A percentile compares a stretch with the other conserved stretches of the same genome.
Conservation (phyloP, 2,797 vertebrate species). For the Neostethus bicornis region DNA sequence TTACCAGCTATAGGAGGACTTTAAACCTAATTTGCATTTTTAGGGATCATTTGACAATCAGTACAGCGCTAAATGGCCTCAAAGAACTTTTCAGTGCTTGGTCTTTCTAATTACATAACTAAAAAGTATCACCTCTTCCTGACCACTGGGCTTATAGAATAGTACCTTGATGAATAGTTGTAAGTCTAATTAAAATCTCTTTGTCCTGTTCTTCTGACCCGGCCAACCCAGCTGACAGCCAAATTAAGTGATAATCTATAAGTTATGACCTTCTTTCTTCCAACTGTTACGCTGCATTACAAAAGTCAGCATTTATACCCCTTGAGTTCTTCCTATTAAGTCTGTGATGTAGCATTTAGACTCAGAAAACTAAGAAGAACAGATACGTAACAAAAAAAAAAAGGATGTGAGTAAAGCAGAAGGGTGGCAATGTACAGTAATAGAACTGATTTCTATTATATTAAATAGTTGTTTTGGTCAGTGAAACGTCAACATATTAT, state of each 20-base stretch:
- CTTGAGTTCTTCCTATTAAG: not conserved
- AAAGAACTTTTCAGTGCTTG: not conserved
- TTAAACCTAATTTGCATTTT: too few species aligned
- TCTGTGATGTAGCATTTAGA: conserved; percentile 9
- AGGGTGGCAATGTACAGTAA: not conserved
- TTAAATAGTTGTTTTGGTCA: not conserved
- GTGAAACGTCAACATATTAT: not conserved
- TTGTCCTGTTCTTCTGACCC: conserved; percentile 4
- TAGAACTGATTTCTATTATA: not conserved
- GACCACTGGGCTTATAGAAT: conserved; percentile 19
- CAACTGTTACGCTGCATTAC: conserved; percentile 3
- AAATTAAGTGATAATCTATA: conserved; percentile 33
- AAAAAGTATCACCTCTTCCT: conserved; percentile 10
- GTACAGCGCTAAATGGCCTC: not conserved
- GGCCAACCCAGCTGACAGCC: conserved; percentile 39
- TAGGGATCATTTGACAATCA: not conserved
- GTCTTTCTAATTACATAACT: conserved; percentile 7
- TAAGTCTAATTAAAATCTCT: conserved; percentile 30
- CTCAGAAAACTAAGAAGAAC: too few species aligned
- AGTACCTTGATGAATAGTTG: not conserved
- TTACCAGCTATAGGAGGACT: too few species aligned
- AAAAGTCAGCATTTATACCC: conserved; percentile 10
- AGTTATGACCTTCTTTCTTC: conserved; percentile 34
- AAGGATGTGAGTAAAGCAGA: not conserved
- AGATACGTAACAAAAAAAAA: too few species aligned